Conservation (phyloP, 1,140 invertebrate genomes). For the Aphidius gifuensis region DNA sequence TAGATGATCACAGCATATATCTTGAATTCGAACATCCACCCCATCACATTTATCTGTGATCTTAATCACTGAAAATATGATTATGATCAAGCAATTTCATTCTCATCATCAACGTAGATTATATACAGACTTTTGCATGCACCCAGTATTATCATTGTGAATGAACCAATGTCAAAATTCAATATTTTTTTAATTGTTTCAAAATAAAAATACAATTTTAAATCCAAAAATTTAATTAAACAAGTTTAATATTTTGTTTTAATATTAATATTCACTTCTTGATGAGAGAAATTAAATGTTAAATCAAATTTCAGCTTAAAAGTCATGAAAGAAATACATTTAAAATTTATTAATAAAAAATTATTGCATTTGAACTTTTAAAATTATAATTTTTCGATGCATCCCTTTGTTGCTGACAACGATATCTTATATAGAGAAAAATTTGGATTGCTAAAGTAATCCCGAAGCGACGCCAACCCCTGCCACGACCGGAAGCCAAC, state of each 20-base stretch:
- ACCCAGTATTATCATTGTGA: not conserved
- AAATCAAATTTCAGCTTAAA: too few relatives aligned
- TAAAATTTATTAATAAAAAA: too few relatives aligned
- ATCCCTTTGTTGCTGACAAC: too few relatives aligned
- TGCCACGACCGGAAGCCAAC: conserved; percentile 25
- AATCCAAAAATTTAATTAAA: too few relatives aligned
- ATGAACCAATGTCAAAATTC: not conserved
- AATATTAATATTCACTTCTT: too few relatives aligned
- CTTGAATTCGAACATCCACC: not conserved
- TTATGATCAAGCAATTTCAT: conserved; percentile 21
- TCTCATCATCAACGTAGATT: conserved; percentile 2
- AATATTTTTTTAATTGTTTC: too few relatives aligned
- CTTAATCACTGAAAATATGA: conserved; percentile 21
- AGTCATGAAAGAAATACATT: too few relatives aligned
- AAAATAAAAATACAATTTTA: too few relatives aligned
- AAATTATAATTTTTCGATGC: conserved; percentile 1
- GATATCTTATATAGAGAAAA: not conserved
- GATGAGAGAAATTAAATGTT: too few relatives aligned
- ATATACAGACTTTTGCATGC: not conserved
- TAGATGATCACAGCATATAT: conserved; percentile 7
- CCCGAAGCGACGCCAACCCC: conserved; percentile 23
- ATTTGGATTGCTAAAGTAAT: conserved; percentile 1
- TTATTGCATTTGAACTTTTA: too few relatives aligned
- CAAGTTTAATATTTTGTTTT: too few relatives aligned
- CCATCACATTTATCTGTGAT: not conserved